Conservation (phyloP, 2,888 invertebrate species). For the Catocala fraxini region DNA sequence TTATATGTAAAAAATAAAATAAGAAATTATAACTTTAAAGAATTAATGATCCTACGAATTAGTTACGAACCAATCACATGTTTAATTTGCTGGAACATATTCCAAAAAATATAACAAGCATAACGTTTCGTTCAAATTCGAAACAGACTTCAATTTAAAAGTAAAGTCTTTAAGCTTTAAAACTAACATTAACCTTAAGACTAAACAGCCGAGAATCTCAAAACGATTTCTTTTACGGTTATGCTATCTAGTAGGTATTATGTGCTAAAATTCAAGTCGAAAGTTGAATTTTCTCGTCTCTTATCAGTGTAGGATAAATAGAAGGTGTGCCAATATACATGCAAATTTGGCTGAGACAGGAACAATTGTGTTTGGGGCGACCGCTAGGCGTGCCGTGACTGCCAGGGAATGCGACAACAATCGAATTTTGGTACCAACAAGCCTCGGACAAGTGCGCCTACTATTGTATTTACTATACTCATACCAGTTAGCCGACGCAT, state of each 20-base stretch:
- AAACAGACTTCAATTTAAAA: not conserved
- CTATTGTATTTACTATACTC: not conserved
- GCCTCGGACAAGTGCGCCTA: constrained; percentile 5
- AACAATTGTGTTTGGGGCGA: constrained; percentile 59
- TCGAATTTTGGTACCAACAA: constrained; percentile 29
- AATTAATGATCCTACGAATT: too few species aligned
- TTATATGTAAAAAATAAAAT: too few species aligned
- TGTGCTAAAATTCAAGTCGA: constrained; percentile 3
- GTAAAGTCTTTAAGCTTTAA: not conserved
- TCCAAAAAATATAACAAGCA: too few species aligned
- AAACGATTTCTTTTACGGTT: constrained; percentile 2
- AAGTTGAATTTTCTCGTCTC: constrained; percentile 6
- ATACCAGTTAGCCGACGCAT: too few species aligned
- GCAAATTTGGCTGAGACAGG: constrained; percentile 59
- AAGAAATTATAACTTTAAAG: too few species aligned
- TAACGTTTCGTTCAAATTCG: too few species aligned
- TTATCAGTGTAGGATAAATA: constrained; percentile 13
- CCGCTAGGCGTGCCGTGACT: constrained; percentile 16
- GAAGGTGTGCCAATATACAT: constrained; percentile 59
- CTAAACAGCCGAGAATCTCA: not conserved
- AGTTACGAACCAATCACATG: too few species aligned
- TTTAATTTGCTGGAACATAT: too few species aligned
- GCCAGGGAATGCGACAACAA: constrained; percentile 28
- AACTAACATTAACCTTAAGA: not conserved
- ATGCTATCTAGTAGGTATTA: not conserved